Evolutionary conservation across 2,888 invertebrate genomes (phyloP), one percentile per base, ranked within the genome.

Genomic region (Eupithecia insigniata): DNA sequence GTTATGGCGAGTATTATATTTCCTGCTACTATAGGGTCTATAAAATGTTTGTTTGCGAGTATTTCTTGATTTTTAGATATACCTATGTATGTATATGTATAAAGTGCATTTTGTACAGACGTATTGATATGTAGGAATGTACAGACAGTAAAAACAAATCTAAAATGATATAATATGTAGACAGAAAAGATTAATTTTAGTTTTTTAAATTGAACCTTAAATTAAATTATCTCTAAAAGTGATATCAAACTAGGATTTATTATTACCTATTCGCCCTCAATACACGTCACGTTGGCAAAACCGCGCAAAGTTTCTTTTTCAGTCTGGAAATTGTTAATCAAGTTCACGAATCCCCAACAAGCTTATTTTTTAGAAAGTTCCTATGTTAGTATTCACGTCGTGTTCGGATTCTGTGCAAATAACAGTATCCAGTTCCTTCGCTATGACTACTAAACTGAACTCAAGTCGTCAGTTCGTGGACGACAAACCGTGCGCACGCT

Each of bases 1-100:
- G 51, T 22, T 12, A 51, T 51, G 51, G 55, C 55, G 55, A 55
- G 61, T 62, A 62, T 60, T 30, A 60, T 61, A 30, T 62, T 61
- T n/a, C n/a, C 10, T 18, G 6, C 32, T 34, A 62, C 32, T 34
- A n/a, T 22, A 62, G 10, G 12, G 22, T 10, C 51, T 51, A 8
- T 10, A 10, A 10, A 51, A 51, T 51, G 22, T 43, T 22, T 22
- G 51, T 51, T 51, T 51, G n/a, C n/a, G n/a, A n/a, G n/a, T n/a
- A n/a, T n/a, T n/a, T n/a, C n/a, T n/a, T 51, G 46, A 51, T 22
- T 10, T 51, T 51, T 51, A 22, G n/a, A 22, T 51, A 3, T 46
- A 46, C 3, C 7, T 22, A 12, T 55, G 55, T 55, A n/a, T n/a
- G 2, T 16, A n/a, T n/a, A n/a, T n/a, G n/a, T n/a, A n/a, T n/a